Conservation (phyloP, 2,113 vertebrate genomes). For the Phoenicopterus ruber region DNA sequence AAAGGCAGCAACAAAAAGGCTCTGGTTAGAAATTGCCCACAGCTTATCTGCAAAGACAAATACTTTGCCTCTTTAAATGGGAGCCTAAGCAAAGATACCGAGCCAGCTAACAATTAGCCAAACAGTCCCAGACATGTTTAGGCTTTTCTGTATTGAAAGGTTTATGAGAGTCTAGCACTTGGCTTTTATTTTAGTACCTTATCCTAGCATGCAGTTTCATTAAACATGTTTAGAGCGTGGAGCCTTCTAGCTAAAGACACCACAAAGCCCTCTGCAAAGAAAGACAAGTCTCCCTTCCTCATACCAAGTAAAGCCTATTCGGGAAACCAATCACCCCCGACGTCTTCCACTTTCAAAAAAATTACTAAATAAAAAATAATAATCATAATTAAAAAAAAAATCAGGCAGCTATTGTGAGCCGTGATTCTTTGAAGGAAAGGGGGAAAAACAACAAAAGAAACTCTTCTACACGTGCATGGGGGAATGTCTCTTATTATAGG, state of each 20-base stretch:
- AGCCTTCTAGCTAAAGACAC: background rate
- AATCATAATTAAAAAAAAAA: background rate
- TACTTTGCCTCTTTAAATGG: background rate
- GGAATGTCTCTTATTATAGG: background rate
- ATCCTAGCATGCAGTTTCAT: background rate
- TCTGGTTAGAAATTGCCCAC: background rate
- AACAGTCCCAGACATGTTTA: background rate
- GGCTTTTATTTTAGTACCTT: background rate
- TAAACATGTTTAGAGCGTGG: background rate
- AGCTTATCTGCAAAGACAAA: background rate
- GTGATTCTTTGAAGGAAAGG: background rate
- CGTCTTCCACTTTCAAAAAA: background rate
- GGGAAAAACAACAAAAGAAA: background rate
- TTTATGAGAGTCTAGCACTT: background rate
- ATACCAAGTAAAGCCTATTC: background rate
- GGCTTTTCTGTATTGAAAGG: background rate
- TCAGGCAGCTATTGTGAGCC: background rate
- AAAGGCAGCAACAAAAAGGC: background rate
- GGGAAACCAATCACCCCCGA: background rate
- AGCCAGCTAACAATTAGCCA: background rate
- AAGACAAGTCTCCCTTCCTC: background rate
- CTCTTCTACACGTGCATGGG: accelerated
- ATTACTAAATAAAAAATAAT: background rate
- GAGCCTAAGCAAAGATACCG: background rate
- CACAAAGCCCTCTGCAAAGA: background rate